A percentile compares a stretch with the other conserved stretches of the same genome.
Conservation (phyloP, 2,888 invertebrate species). For the Eupithecia tripunctaria region DNA sequence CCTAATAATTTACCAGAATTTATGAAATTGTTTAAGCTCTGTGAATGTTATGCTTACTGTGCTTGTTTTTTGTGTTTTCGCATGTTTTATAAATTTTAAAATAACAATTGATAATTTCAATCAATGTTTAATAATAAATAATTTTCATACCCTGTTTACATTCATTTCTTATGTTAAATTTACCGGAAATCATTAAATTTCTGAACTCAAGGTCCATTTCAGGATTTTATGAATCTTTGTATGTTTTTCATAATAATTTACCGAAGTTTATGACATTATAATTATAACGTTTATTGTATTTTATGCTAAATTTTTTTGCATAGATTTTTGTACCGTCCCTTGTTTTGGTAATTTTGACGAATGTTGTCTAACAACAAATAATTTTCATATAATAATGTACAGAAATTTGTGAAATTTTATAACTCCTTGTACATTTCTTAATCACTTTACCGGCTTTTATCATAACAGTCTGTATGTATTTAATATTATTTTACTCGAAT, state of each 20-base stretch:
- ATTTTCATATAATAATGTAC: not conserved
- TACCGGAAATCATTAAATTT: not conserved
- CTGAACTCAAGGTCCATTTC: not conserved
- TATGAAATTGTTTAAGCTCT: not conserved
- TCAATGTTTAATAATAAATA: not conserved
- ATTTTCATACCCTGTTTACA: not conserved
- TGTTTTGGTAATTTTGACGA: not conserved
- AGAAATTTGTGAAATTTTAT: not conserved
- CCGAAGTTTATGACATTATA: not conserved
- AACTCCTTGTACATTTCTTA: not conserved
- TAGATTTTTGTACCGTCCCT: not conserved
- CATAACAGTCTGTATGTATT: not conserved
- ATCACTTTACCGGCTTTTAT: not conserved
- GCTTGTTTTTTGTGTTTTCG: not conserved
- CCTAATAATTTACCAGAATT: conserved; percentile 8
- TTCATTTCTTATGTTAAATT: not conserved
- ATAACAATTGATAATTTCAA: not conserved
- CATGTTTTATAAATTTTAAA: not conserved
- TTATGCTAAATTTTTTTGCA: not conserved
- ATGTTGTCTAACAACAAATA: not conserved
- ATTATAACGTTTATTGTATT: not conserved
- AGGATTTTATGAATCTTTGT: not conserved
- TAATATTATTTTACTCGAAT: not conserved
- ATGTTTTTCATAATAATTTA: not conserved
- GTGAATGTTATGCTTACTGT: not conserved